Conservation (phyloP, 2,888 invertebrate genomes). For the Cheilosia grossa region DNA sequence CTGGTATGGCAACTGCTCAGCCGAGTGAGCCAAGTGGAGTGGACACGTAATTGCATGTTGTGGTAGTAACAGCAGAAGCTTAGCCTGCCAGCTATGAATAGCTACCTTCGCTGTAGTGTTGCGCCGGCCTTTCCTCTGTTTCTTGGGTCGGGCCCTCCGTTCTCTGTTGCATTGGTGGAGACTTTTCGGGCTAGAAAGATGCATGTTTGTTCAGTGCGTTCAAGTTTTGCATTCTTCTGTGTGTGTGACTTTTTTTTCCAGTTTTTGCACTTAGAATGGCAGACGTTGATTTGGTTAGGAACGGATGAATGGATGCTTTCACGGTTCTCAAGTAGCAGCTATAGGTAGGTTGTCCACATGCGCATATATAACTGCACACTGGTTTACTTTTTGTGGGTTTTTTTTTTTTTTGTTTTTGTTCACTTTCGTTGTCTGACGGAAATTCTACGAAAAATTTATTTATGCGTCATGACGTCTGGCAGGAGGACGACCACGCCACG, state of each 20-base stretch:
- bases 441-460: constrained; percentile 45
- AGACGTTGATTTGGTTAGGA: constrained; percentile 50
- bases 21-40: constrained; percentile 68
- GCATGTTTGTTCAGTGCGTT: constrained; percentile 62
- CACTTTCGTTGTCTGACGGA: not conserved
- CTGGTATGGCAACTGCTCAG: constrained; percentile 41
- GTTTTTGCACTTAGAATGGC: constrained; percentile 25
- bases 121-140: constrained; percentile 55
- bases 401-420: not conserved
- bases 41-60: constrained; percentile 74
- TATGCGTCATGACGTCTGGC: constrained; percentile 28
- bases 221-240: constrained; percentile 8
- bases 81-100: constrained; percentile 23
- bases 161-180: constrained; percentile 14
- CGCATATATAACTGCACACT: not conserved
- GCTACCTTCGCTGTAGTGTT: constrained; percentile 1
- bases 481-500: not conserved
- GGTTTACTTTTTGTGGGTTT: not conserved
- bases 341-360: constrained; percentile 11
- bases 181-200: constrained; percentile 50
- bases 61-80: constrained; percentile 52
- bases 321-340: constrained; percentile 33
- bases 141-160: constrained; percentile 12
- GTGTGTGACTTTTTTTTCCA: constrained; percentile 10
- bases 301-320: constrained; percentile 63